A percentile compares a stretch with the other conserved stretches of the same genome.
phyloP scores from a whole-genome alignment of 2,888 invertebrate genomes.

The Ptychoptera contaminata region DNA sequence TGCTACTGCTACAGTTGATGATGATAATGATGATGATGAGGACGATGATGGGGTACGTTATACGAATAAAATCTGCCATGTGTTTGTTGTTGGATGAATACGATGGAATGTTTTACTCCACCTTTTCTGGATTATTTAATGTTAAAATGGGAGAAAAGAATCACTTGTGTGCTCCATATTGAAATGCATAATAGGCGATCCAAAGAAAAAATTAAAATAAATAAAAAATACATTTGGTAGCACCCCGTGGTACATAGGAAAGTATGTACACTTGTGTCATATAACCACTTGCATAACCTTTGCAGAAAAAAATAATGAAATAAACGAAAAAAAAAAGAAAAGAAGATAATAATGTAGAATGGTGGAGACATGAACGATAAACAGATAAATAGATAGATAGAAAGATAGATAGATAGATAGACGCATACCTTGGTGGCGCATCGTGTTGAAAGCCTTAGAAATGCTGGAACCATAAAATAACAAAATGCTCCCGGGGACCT shows the following conservation, averaged over 20 bases:
- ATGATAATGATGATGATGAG: no score
- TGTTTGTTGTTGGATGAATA: no score
- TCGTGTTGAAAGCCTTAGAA: conserved; percentile 8
- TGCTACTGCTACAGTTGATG: no score
- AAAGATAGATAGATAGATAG: no score
- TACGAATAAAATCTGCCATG: no score
- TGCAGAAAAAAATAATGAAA: no score
- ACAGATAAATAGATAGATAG: neutral
- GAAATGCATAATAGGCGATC: neutral
- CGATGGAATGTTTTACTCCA: neutral
- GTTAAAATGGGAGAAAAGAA: neutral
- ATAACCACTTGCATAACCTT: no score
- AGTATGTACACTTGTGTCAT: no score
- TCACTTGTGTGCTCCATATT: neutral
- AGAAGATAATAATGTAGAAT: neutral
- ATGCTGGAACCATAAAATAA: conserved; percentile 4
- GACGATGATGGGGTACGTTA: no score
- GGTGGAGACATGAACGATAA: neutral
- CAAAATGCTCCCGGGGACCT: conserved; percentile 8
- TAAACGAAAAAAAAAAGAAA: no score
- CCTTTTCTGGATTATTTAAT: neutral
- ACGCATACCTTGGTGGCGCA: neutral
- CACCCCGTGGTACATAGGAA: no score
- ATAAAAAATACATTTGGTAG: neutral
- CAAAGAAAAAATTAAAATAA: neutral